Base-by-base conservation (phyloP, 2,888 invertebrate genomes). In the Chaetoderma sp. region DNA sequence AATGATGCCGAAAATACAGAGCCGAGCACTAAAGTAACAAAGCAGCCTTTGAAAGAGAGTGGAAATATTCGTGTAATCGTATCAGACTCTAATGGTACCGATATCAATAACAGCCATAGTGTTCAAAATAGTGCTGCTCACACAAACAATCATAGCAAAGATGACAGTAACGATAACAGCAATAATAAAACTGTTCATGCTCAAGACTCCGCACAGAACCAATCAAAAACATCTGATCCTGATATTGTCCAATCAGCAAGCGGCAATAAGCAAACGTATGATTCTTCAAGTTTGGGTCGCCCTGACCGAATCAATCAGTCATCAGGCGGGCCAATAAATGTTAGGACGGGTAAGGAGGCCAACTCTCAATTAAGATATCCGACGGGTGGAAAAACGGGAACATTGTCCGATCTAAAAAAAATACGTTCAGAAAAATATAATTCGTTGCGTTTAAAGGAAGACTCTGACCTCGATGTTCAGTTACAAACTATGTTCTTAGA, bases 361-460 rank as follows among this genome's bases (percentile, higher is more conserved):
- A 25, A 45, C 18, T 59, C 28, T 28, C 27, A 47, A 56, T 55
- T 47, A 93, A 89, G 93, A 93, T 90, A 93, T 93, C 87, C 93
- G 92, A 63, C 76, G 4, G 70, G 71, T 8, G 64, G 71, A 6
- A 63, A 66, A 1, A 66, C 68, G 79, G 91, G 92, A 77, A 96
- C 96, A 57, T 90, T 97, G 78, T 93, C 96, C 60, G 96, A 96
- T 87, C 89, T 96, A 86, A 97, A 97, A 88, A 95, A 95, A 86
- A 95, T 96, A 84, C 90, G 96, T 16, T 74, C 82, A 16, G 83
- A 81, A 42, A 68, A 74, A 21, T 68, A 75, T 5, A n/a, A 33
- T 2, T 30, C 25, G 27, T 39, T 60, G 27, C 33, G 13, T 18
- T 8, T n/a, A 23, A 30, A 39, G 28, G 52, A n/a, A 25, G 30